Evolutionary conservation across 92 coral and sea anemone genomes (phyloP), one percentile per base, ranked within the genome.

Genomic region (Heliopora coerulea): DNA sequence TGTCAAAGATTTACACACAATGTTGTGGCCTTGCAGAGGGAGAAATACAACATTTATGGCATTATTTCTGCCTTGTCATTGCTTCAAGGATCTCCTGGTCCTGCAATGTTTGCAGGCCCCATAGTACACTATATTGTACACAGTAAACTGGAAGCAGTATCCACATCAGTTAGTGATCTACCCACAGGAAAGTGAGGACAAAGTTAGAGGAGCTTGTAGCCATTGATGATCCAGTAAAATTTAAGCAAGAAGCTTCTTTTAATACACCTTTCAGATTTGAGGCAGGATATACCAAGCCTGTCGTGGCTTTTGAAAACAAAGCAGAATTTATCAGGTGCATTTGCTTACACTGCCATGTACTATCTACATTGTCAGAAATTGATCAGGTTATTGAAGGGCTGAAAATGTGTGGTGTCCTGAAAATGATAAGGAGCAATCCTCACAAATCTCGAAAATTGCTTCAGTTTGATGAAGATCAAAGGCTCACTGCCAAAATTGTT

Each of bases 61-160:
- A 58, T 83, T 27, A 79, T 83, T 32, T 83, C 84, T 59, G 84
- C 88, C 6, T 62, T 79, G 61, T 84, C 73, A 67, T 49, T 84
- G 50, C 75, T 62, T 73, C 84, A 84, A 66, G 84, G 82, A 28
- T 84, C 84, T 79, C 84, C 88, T 63, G 88, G 84, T 26, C 84
- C 88, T 56, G 32, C 77, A 79, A 73, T 84, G 62, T 73, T 84
- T 58, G 70, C 84, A 11, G 61, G 78, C 40, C 69, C 88, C 73
- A 59, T 84, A 54, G 74, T 74, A 13, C 84, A 79, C 81, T 84
- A 84, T 69, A 84, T 80, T 37, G 25, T 73, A 54, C 41, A 79
- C 79, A 84, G 88, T 34, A 84, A 73, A 65, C 70, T 73, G 35
- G 78, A 84, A 48, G 81, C 84, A 68, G 88, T 84, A 31, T 52